Base-by-base conservation (phyloP, 2,888 invertebrate species). In the Linyphia triangularis region DNA sequence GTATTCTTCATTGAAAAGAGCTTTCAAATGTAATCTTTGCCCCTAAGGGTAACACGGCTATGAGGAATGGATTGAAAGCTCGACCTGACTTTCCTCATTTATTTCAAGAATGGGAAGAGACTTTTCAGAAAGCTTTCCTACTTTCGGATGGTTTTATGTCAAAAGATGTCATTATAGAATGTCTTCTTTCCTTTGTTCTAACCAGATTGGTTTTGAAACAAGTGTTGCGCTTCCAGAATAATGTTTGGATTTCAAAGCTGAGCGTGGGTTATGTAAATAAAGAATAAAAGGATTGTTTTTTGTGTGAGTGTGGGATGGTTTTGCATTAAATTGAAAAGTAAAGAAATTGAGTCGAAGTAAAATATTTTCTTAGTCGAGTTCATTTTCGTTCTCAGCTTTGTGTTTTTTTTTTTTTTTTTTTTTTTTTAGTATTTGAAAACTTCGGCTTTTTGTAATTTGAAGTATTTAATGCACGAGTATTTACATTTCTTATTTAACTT, bases 161-260 rank as follows among this genome's bases (percentile, higher is more conserved):
- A 70, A 70, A 43, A 43, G 43, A 40, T 70, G 43, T 70, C 43
- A 43, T 70, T 70, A 70, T 26, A 3, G 26, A 22, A 16, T 2
- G 43, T 16, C n/a, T 70, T 43, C 26, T 69, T 69, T 22, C 7
- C 33, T 10, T 30, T 28, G 24, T 28, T 51, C 16, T 70, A 16
- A 33, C 1, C 19, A 9, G 9, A n/a, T 19, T 33, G 13, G 26
- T 16, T 51, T 51, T 51, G 51, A n/a, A 16, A 51, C 51, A 51
- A 51, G n/a, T 51, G 51, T 51, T n/a, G 33, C 5, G 33, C 4
- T 33, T 4, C 9, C 9, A 6, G 33, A 9, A 33, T 4, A 9
- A 6, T 33, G 33, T 33, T 33, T 33, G 33, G 33, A 6, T 33
- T 33, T 33, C 9, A n/a, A n/a, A 51, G n/a, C 51, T 16, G 5